Evolutionary conservation across 2,888 invertebrate genomes (phyloP), one percentile per base, ranked within the genome.

Genomic region (Dioctria rufipes): DNA sequence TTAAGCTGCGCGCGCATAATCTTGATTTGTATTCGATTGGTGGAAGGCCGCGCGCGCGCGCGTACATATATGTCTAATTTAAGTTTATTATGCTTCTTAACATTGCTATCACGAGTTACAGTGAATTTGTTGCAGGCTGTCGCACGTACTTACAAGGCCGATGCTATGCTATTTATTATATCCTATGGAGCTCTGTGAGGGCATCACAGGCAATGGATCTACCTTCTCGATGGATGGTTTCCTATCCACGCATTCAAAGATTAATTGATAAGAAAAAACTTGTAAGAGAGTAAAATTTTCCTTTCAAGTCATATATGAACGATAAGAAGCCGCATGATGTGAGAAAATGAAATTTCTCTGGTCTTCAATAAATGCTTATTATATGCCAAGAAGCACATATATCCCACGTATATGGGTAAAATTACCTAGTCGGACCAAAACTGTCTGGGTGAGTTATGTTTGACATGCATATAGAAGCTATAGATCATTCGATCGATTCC

Each of bases 341-440:
- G 66, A 66, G 78, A 78, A 78, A 78, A 78, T 25, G 40, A 65
- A 63, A 78, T 66, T 66, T 66, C 54, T 65, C 65, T 40, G 63
- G 43, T 61, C 9, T 25, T 39, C 40, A 60, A 60, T 25, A 13
- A n/a, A 25, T 13, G 25, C 25, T 25, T 25, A 25, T 25, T 25
- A 40, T 5, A 11, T 71, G 25, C 75, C 25, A 25, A 25, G 25
- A 25, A 25, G 25, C 25, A 25, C 25, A 25, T 25, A 25, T 25
- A 25, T 25, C 25, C 60, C 61, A 75, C 71, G 54, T 71, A 25
- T 25, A 61, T 60, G 46, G 60, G 11, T 43, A 60, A 75, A 60
- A 60, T 58, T 75, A 43, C 60, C 37, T 5, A 40, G 37, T 54
- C 39, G 42, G 37, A 46, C n/a, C 40, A 51, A 51, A 49, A 61